Conservation (phyloP, 92 coral and sea anemone genomes). For the Desmophyllum pertusum region DNA sequence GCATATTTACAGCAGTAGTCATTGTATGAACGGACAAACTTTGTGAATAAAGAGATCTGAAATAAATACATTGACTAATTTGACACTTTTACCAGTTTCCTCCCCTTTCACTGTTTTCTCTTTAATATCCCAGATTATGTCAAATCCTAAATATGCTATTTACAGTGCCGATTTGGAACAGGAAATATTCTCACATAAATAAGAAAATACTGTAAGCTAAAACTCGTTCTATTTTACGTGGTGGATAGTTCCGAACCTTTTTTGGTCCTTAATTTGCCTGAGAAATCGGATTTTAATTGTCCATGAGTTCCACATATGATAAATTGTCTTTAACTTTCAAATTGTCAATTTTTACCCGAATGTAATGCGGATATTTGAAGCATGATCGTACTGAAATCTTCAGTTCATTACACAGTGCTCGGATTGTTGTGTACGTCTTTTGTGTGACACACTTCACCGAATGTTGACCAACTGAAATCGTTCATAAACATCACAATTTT, state of each 20-base stretch:
- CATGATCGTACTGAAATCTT: neutral
- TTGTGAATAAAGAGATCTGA: conserved; percentile 8
- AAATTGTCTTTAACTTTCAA: conserved; percentile 8
- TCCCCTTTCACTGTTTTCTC: neutral
- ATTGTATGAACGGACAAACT: neutral
- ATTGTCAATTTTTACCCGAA: neutral
- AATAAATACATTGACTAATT: neutral
- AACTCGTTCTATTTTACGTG: conserved; percentile 7
- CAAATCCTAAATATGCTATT: conserved; percentile 41
- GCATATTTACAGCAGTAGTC: neutral
- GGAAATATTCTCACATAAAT: conserved; percentile 47
- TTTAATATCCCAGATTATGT: conserved; percentile 33
- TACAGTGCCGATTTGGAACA: conserved; percentile 34
- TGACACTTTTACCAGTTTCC: conserved; percentile 24
- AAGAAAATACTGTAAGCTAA: conserved; percentile 38
- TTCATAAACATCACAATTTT: conserved; percentile 18
- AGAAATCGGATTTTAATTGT: neutral
- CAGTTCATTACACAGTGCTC: no score
- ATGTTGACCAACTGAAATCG: conserved; percentile 4
- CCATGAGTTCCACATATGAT: neutral
- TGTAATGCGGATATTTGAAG: conserved; percentile 1
- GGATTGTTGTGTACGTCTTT: neutral
- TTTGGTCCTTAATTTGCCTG: neutral
- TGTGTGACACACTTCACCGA: conserved; percentile 25
- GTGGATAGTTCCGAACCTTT: neutral